A percentile compares a stretch with the other conserved stretches of the same genome.
These are phyloP conservation scores for Brachystomella parvula DNA, from an alignment of 1,140 invertebrate genomes.

Conservation along the genomic window DNA sequence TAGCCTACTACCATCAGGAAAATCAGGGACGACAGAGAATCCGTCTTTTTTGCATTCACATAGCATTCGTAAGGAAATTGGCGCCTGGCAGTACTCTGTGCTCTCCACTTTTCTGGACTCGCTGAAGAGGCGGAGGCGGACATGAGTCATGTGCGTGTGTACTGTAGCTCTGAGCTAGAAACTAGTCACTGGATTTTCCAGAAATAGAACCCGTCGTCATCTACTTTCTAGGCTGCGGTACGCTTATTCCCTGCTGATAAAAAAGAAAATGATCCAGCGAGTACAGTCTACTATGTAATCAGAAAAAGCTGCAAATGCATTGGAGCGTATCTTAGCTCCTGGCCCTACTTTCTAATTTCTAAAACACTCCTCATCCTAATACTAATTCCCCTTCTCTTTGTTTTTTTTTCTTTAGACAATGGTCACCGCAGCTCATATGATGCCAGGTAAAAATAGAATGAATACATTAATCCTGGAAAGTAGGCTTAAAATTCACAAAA, in stretches of 20 bases:
- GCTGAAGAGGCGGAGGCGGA: neutral
- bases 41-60: too few species aligned
- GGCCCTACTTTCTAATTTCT: neutral
- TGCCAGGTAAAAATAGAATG: too few species aligned
- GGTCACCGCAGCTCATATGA: conserved; percentile 36
- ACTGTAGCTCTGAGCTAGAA: too few species aligned
- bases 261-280: neutral
- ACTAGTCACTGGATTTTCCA: conserved; percentile 9
- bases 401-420: conserved; percentile 34
- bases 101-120: neutral
- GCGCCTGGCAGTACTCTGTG: neutral
- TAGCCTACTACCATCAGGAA: too few species aligned
- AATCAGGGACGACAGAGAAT: too few species aligned
- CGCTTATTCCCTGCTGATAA: neutral
- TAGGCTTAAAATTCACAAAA: too few species aligned
- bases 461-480: too few species aligned
- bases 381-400: conserved; percentile 4
- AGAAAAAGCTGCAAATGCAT: neutral
- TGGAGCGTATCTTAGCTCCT: neutral
- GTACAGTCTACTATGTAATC: neutral
- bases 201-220: neutral
- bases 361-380: neutral
- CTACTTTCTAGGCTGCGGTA: neutral
- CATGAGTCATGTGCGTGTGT: neutral
- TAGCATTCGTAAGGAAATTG: too few species aligned